Conservation (phyloP, 53 echinoderm and acorn worm species). For the Mesocentrotus franciscanus region DNA sequence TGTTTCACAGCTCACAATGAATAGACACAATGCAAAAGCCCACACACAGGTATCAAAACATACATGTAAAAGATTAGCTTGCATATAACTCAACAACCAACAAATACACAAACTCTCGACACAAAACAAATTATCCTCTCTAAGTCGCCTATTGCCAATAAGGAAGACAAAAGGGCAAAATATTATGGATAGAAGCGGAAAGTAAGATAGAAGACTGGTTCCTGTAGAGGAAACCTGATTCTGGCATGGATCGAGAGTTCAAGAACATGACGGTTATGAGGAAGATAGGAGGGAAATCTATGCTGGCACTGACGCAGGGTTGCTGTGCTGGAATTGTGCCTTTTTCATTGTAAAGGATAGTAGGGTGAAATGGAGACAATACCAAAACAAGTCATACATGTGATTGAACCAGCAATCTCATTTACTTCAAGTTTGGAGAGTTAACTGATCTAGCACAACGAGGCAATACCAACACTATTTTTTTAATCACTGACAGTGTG, state of each 20-base stretch:
- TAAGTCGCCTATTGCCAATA: neutral
- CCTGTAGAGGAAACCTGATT: conserved; percentile 42
- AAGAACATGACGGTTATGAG: conserved; percentile 7
- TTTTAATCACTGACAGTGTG: too few relatives aligned
- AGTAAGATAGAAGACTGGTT: conserved; percentile 22
- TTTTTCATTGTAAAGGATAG: neutral
- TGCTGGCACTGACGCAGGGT: neutral
- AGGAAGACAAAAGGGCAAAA: conserved; percentile 45
- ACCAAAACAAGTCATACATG: too few relatives aligned
- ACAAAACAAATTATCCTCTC: neutral
- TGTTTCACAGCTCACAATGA: too few relatives aligned
- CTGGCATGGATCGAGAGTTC: conserved; percentile 44
- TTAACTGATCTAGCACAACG: too few relatives aligned
- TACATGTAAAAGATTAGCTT: too few relatives aligned
- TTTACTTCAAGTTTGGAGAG: too few relatives aligned
- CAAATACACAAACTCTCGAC: neutral
- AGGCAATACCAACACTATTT: too few relatives aligned
- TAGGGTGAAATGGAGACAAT: too few relatives aligned
- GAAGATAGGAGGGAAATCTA: conserved; percentile 10
- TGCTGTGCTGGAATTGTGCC: neutral
- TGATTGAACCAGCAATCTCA: too few relatives aligned
- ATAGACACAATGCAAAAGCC: too few relatives aligned
- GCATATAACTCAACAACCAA: neutral
- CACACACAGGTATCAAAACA: too few relatives aligned
- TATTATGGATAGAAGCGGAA: conserved; percentile 47